Conservation (phyloP, 2,113 vertebrate genomes). For the Charadrius vociferus region DNA sequence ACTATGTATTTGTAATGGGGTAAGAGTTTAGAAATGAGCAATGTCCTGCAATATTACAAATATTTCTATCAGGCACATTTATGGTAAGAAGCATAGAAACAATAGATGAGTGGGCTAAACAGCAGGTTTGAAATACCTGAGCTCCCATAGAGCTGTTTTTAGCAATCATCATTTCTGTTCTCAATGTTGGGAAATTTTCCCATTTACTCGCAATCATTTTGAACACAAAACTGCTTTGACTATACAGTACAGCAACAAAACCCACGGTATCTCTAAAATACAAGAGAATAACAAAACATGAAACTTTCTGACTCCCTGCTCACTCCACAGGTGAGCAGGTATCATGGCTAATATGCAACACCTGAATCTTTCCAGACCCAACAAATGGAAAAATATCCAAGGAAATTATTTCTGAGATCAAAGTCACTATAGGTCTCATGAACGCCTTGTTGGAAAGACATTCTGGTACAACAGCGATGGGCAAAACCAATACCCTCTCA, state of each 20-base stretch:
- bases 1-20: background rate
- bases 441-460: background rate
- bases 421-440: background rate
- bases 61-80: background rate
- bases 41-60: background rate
- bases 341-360: background rate
- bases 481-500: background rate
- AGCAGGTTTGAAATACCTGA: background rate
- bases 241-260: background rate
- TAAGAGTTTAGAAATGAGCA: background rate
- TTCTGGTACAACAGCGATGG: background rate
- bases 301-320: background rate
- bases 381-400: background rate
- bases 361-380: background rate
- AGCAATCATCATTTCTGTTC: background rate
- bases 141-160: background rate
- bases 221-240: background rate
- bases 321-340: background rate
- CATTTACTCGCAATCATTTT: background rate
- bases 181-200: background rate
- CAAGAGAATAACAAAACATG: background rate
- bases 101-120: background rate
- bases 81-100: background rate
- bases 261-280: background rate
- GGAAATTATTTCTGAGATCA: background rate